Percentiles rank a stretch among this genome's conserved stretches.
These are phyloP conservation scores for Aphrophora alni DNA, from an alignment of 2,888 invertebrate genomes.

Conservation along the genomic window DNA sequence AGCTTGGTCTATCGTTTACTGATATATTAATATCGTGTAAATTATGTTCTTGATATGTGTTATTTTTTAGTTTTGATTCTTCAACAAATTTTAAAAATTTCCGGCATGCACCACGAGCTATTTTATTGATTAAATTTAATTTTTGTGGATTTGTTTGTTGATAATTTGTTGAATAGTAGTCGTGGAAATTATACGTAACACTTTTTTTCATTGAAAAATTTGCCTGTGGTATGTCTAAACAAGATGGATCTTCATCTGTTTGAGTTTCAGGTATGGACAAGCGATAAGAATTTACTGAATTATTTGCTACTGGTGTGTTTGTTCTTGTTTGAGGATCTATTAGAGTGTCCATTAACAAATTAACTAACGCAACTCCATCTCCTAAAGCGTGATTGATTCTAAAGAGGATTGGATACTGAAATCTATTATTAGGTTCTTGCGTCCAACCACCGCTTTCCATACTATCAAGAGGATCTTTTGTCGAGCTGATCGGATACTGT, in stretches of 20 bases:
- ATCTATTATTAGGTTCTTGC: conserved; percentile 34
- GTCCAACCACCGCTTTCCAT: conserved; percentile 45
- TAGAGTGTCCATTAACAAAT: conserved; percentile 60
- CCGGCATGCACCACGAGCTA: conserved; percentile 23
- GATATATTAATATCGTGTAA: conserved; percentile 33
- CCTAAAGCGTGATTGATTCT: conserved; percentile 64
- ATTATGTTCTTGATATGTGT: conserved; percentile 14
- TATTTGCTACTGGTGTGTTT: conserved; percentile 23
- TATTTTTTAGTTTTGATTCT: conserved; percentile 34
- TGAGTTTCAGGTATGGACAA: conserved; percentile 11
- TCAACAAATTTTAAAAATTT: conserved; percentile 34
- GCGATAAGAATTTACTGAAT: conserved; percentile 3
- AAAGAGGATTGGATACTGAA: conserved; percentile 59
- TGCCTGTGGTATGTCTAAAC: conserved; percentile 18
- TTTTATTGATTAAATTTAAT: not conserved
- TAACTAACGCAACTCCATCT: conserved; percentile 62
- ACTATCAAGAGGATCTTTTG: conserved; percentile 29
- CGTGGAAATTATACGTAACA: conserved; percentile 24
- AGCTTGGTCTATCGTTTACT: conserved; percentile 30
- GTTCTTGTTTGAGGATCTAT: conserved; percentile 55
- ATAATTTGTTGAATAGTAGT: not conserved
- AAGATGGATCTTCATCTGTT: conserved; percentile 25
- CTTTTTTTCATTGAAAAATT: conserved; percentile 19
- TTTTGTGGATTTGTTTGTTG: not conserved
- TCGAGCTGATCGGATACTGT: conserved; percentile 45